Conservation (phyloP, 2,797 vertebrate species). For the Neostethus bicornis region DNA sequence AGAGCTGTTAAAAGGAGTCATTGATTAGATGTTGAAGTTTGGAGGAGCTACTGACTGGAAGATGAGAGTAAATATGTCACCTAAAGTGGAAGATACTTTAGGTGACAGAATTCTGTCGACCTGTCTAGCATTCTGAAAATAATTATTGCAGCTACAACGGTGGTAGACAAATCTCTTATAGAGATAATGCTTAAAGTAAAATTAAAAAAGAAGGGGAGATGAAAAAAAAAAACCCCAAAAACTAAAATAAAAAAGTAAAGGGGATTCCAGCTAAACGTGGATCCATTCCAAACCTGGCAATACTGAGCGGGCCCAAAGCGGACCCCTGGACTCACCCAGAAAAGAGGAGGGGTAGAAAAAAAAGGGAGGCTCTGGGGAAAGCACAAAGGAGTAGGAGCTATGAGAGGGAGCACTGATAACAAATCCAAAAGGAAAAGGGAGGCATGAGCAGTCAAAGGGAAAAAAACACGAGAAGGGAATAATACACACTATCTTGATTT, state of each 20-base stretch:
- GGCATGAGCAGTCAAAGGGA: constrained; percentile 20
- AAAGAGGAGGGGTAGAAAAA: constrained; percentile 48
- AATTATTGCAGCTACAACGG: constrained; percentile 48
- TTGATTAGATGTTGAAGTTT: constrained; percentile 28
- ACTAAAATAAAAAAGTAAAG: constrained; percentile 20
- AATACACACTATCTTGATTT: constrained; percentile 13
- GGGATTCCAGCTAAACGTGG: constrained; percentile 61
- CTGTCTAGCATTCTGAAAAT: no score
- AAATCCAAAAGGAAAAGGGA: constrained; percentile 46
- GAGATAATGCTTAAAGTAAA: constrained; percentile 40
- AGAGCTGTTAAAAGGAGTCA: constrained; percentile 7
- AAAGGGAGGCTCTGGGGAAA: constrained; percentile 27
- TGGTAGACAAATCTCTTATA: constrained; percentile 56
- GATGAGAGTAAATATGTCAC: constrained; percentile 13
- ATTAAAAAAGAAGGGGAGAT: constrained; percentile 34
- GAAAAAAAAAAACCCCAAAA: no score
- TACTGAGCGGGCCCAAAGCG: constrained; percentile 54
- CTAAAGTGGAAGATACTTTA: constrained; percentile 27
- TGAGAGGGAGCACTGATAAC: constrained; percentile 59
- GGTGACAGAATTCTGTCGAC: no score
- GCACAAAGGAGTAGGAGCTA: constrained; percentile 37
- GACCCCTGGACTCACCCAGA: constrained; percentile 40
- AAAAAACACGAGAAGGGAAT: constrained; percentile 34
- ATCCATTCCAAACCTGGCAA: constrained; percentile 61
- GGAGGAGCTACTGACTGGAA: constrained; percentile 8